Evolutionary conservation across 2,888 invertebrate genomes (phyloP).

Genomic region (Synergus japonicus): DNA sequence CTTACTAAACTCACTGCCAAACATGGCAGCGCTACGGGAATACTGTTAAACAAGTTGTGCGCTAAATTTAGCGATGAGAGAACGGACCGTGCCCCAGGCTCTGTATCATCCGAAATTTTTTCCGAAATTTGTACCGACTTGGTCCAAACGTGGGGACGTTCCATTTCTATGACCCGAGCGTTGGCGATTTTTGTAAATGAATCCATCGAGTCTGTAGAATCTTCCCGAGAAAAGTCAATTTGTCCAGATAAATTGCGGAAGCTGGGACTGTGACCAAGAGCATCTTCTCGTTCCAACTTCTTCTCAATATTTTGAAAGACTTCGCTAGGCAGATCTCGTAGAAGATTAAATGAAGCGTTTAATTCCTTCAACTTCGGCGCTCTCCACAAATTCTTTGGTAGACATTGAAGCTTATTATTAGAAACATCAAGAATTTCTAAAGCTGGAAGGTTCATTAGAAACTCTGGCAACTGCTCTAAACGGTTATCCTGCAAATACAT

Average conservation of each 20-base stretch:
- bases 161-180: constrained; percentile 80
- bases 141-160: constrained; percentile 89
- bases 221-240: constrained; percentile 68
- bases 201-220: constrained; percentile 72
- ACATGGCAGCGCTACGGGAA: constrained; percentile 94
- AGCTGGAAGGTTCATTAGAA: constrained; percentile 88
- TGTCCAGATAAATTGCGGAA: constrained; percentile 67
- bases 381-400: constrained; percentile 92
- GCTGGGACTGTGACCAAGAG: constrained; percentile 69
- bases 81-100: constrained; percentile 82
- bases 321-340: constrained; percentile 85
- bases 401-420: constrained; percentile 91
- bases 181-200: constrained; percentile 75
- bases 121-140: constrained; percentile 83
- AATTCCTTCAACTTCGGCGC: constrained; percentile 92
- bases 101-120: constrained; percentile 81
- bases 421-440: constrained; percentile 93
- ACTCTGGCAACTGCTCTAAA: constrained; percentile 88
- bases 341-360: constrained; percentile 92
- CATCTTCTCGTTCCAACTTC: constrained; percentile 66
- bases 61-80: constrained; percentile 90
- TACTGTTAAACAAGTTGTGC: constrained; percentile 92
- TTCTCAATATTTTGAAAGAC: constrained; percentile 68
- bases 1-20: constrained; percentile 91
- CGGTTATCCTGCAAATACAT: constrained; percentile 94